phyloP scores from a whole-genome alignment of 2,888 invertebrate species.

The Philopedon plagiatum region DNA sequence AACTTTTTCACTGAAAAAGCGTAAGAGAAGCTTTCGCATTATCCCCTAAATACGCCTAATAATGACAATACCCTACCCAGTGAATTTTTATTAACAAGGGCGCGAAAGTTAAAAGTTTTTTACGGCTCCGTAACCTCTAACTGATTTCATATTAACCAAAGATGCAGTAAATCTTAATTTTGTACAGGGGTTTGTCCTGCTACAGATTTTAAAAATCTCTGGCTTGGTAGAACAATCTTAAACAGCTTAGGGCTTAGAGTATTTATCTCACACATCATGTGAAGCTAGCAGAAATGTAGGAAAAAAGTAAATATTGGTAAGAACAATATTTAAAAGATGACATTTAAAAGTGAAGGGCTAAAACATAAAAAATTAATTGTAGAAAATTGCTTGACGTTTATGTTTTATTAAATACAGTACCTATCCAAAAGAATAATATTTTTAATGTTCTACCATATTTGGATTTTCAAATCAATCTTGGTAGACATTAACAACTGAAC shows the following conservation, averaged over 20 bases:
- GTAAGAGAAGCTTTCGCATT: conserved; percentile 35
- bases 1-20: conserved; percentile 42
- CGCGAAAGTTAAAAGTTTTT: conserved; percentile 61
- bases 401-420: not conserved
- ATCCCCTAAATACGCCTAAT: conserved; percentile 55
- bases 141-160: conserved; percentile 57
- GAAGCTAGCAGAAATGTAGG: too few relatives aligned
- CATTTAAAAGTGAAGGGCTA: conserved; percentile 7
- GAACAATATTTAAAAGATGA: conserved; percentile 37
- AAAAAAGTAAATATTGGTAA: conserved; percentile 35
- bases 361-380: too few relatives aligned
- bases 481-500: not conserved
- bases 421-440: not conserved
- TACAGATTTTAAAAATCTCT: conserved; percentile 25
- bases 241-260: too few relatives aligned
- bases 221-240: too few relatives aligned
- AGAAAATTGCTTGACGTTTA: too few relatives aligned
- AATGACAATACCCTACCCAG: conserved; percentile 62
- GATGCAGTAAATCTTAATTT: conserved; percentile 58
- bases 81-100: conserved; percentile 61
- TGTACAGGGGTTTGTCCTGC: conserved; percentile 52
- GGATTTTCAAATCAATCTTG: not conserved
- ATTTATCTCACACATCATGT: too few relatives aligned
- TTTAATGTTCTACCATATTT: not conserved
- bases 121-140: conserved; percentile 55